Evolutionary conservation across 2,888 invertebrate genomes (phyloP), one percentile per base, ranked within the genome.

Genomic region (Meteorus colon): DNA sequence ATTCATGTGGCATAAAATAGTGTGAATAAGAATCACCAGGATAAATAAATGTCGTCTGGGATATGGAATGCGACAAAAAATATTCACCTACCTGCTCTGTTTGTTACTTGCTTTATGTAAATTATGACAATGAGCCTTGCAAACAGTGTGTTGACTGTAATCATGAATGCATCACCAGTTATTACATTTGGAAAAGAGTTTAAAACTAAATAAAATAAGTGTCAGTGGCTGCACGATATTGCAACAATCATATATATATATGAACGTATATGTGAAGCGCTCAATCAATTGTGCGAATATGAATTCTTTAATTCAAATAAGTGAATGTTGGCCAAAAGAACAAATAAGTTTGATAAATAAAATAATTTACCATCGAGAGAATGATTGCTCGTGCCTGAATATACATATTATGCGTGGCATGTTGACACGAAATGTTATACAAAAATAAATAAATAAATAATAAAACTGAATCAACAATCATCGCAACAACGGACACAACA

Each of bases 401-500:
- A 16, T 63, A 19, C 19, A 65, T 65, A 65, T 41, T 45, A 12
- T 45, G 19, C 29, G 41, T 66, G 66, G 41, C 41, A 66, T 55
- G 55, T 55, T 55, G 10, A 55, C 55, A 55, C 55, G n/a, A 55
- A 55, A 55, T 55, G 19, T 55, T 55, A 19, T 55, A 41, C 37
- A 34, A 19, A 66, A 66, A 66, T 63, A 24, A 66, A 66, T 65
- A 31, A 63, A 34, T 41, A 19, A 41, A 19, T 41, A 63, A 63
- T 65, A 37, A 19, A 41, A 24, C 24, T 24, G 19, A 41, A 66
- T 66, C 37, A 41, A 66, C 41, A 66, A 45, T 34, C 63, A 37
- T 19, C 31, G n/a, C 31, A 63, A 37, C 24, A 66, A 45, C 74
- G 73, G 60, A 63, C 68, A 37, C 41, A 74, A 68, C 60, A 77